Conservation (phyloP, 30 jellyfish, hydroid and myxozoan species). For the Mastigias papua region DNA sequence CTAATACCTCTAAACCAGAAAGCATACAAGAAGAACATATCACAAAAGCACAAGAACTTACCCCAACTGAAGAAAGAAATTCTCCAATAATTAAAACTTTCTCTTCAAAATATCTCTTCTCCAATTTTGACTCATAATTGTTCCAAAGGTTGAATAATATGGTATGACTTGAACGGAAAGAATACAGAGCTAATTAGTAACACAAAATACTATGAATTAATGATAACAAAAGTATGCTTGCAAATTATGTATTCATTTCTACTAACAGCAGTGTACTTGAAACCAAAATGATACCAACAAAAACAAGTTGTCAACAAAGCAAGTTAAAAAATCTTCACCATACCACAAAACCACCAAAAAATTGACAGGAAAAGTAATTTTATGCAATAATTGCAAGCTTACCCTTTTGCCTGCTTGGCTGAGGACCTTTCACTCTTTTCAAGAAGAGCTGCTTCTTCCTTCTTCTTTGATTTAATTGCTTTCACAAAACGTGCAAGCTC, state of each 20-base stretch:
- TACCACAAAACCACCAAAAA: no score
- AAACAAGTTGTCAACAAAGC: no score
- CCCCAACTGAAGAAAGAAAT: constrained; percentile 54
- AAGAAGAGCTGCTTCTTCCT: neutral
- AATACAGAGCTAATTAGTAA: no score
- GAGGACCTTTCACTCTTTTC: constrained; percentile 14
- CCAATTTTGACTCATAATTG: constrained; percentile 66
- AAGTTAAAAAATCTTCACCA: no score
- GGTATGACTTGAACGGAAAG: constrained; percentile 29
- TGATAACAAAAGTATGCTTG: no score
- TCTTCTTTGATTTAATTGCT: constrained; percentile 23
- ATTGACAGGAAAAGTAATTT: no score
- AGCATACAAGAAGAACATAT: neutral
- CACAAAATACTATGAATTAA: no score
- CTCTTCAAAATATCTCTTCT: constrained; percentile 47
- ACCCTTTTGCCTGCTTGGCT: constrained; percentile 47
- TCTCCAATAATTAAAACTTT: constrained; percentile 69
- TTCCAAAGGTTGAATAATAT: constrained; percentile 63
- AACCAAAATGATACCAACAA: no score
- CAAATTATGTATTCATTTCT: no score
- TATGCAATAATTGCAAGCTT: neutral
- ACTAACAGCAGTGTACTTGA: no score
- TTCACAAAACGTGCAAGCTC: constrained; percentile 67
- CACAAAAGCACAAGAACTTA: constrained; percentile 2
- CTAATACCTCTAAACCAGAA: neutral